A percentile compares a stretch with the other conserved stretches of the same genome.
Evolutionary conservation across 2,113 vertebrate genomes (phyloP).

Genomic region (Marcusenius ussheri): DNA sequence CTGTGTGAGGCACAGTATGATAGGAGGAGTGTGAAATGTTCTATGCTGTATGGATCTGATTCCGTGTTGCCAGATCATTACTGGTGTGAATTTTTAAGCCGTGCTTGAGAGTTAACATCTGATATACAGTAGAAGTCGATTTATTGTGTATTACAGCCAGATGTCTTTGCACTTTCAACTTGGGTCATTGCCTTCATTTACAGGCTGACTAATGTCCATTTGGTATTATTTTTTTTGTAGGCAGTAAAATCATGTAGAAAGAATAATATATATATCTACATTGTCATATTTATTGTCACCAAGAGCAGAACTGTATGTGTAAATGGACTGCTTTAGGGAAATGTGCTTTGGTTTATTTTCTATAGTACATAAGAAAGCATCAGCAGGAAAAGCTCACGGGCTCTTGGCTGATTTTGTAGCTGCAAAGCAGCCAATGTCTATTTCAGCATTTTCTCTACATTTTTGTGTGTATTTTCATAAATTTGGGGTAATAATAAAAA

Average conservation of each 20-base stretch:
- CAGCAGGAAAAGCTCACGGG: conserved; percentile 37
- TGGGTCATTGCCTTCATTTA: conserved; percentile 41
- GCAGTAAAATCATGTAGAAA: background rate
- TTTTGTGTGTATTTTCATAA: conserved; percentile 40
- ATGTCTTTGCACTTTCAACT: conserved; percentile 51
- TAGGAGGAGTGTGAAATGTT: background rate
- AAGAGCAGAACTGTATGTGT: background rate
- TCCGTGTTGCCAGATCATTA: background rate
- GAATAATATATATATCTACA: conserved; percentile 30
- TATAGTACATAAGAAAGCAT: conserved; percentile 31
- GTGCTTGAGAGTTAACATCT: background rate
- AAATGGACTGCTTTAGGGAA: background rate
- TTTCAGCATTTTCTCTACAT: conserved; percentile 51
- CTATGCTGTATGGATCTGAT: background rate
- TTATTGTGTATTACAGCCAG: no score
- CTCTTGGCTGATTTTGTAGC: conserved; percentile 41
- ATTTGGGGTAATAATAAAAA: conserved; percentile 1
- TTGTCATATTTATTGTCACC: conserved; percentile 11
- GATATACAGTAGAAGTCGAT: background rate
- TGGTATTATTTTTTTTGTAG: background rate
- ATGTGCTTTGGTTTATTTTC: conserved; percentile 24
- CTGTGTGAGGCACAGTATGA: background rate
- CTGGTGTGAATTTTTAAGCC: background rate
- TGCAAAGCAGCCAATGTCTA: conserved; percentile 53
- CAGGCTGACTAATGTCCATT: background rate